A percentile compares a stretch with the other conserved stretches of the same genome.
phyloP scores from a whole-genome alignment of 1,140 invertebrate species.

The Conopomorpha cramerella region DNA sequence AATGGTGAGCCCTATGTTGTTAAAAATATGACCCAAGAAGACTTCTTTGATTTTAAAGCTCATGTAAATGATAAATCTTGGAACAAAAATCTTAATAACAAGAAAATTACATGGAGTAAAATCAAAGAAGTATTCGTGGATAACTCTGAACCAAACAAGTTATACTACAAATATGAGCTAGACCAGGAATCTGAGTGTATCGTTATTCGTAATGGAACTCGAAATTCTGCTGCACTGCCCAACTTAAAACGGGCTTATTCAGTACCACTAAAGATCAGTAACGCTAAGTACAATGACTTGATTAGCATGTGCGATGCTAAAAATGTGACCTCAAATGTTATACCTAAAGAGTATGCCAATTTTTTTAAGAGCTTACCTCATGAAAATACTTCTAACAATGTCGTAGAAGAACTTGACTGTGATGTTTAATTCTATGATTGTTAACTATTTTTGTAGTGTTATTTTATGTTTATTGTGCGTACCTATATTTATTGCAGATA shows the following conservation, averaged over 20 bases:
- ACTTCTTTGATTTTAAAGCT: constrained; percentile 18
- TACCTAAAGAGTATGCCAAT: too few relatives aligned
- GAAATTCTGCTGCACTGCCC: too few relatives aligned
- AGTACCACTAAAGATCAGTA: background rate
- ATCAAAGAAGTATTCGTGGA: constrained; percentile 7
- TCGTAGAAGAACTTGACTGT: too few relatives aligned
- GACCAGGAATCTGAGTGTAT: background rate
- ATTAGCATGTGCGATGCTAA: too few relatives aligned
- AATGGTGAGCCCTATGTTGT: constrained; percentile 14
- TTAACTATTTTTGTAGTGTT: too few relatives aligned
- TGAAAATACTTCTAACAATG: too few relatives aligned
- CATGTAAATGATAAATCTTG: constrained; percentile 8
- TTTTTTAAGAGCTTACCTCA: too few relatives aligned
- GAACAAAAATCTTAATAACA: constrained; percentile 8
- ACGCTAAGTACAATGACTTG: background rate
- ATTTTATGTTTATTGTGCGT: too few relatives aligned
- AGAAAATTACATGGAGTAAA: constrained; percentile 7
- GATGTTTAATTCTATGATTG: too few relatives aligned
- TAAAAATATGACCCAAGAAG: constrained; percentile 10
- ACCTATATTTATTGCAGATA: too few relatives aligned
- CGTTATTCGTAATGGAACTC: background rate
- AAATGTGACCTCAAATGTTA: too few relatives aligned
- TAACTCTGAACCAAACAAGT: background rate
- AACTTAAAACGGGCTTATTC: background rate
- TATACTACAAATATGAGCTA: background rate